These are phyloP conservation scores for Cephalopholis sonnerati DNA, from an alignment of 2,113 vertebrate species.

Conservation along the genomic window DNA sequence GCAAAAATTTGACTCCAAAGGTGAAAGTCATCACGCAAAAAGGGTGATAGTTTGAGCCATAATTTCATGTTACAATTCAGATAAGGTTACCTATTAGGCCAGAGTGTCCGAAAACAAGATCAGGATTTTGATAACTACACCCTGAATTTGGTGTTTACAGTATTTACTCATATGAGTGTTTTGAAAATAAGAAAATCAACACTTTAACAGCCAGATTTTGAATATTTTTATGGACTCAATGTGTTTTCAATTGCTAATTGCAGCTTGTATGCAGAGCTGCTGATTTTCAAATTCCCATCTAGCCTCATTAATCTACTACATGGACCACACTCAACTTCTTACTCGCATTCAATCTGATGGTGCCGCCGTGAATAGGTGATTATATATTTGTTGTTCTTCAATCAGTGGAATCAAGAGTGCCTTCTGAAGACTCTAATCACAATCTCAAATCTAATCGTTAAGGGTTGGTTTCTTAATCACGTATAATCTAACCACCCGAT, in stretches of 20 bases:
- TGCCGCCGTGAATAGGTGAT: not conserved
- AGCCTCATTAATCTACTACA: not conserved
- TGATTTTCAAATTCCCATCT: not conserved
- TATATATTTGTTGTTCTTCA: conserved; percentile 32
- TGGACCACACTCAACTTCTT: not conserved
- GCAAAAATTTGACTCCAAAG: not conserved
- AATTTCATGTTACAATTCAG: not conserved
- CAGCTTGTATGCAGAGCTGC: not conserved
- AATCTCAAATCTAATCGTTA: conserved; percentile 26
- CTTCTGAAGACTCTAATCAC: conserved; percentile 60
- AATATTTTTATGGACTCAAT: not conserved
- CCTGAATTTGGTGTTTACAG: not conserved
- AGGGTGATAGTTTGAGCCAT: too few relatives aligned
- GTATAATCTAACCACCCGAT: conserved; percentile 14
- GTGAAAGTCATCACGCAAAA: too few relatives aligned
- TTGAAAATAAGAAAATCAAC: not conserved
- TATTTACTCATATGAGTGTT: not conserved
- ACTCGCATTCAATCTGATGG: not conserved
- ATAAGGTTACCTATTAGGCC: not conserved
- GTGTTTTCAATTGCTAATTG: not conserved
- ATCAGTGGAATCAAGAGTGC: conserved; percentile 49
- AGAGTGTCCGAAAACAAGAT: not conserved
- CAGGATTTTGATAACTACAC: too few relatives aligned
- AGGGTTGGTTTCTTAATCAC: conserved; percentile 45
- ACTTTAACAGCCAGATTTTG: not conserved